These are phyloP conservation scores for Pogona vitticeps DNA, from an alignment of 2,113 vertebrate genomes.

Conservation along the genomic window DNA sequence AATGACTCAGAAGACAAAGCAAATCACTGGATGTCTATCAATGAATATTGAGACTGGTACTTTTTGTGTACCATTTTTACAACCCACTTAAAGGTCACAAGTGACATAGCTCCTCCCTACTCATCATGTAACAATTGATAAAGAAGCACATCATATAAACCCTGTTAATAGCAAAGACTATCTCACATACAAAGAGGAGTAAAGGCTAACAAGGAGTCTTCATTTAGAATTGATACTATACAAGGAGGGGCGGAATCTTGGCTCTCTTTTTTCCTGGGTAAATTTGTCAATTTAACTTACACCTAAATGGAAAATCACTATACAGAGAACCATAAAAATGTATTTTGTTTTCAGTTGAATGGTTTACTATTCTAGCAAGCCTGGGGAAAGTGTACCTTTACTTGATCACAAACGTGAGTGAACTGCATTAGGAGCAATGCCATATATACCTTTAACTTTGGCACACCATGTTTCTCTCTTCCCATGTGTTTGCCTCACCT, in stretches of 20 bases:
- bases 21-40: background rate
- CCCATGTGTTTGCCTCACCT: constrained; percentile 58
- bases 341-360: constrained; percentile 75
- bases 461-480: constrained; percentile 66
- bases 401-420: constrained; percentile 69
- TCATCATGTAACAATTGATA: constrained; percentile 51
- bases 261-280: constrained; percentile 64
- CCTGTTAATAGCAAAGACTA: constrained; percentile 64
- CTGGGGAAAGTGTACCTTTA: constrained; percentile 70
- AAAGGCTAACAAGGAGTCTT: constrained; percentile 66
- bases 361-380: constrained; percentile 74
- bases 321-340: constrained; percentile 75
- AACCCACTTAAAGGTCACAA: background rate
- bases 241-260: constrained; percentile 67
- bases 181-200: constrained; percentile 59
- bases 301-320: constrained; percentile 77
- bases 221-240: constrained; percentile 73
- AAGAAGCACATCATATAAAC: constrained; percentile 62
- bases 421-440: constrained; percentile 70
- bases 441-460: constrained; percentile 74
- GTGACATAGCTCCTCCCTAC: background rate
- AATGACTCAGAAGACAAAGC: background rate
- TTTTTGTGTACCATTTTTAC: background rate
- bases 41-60: background rate
- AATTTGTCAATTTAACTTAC: constrained; percentile 78